Base-by-base conservation (phyloP, 1,140 invertebrate genomes). In the Paramacrobiotus metropolitanus region DNA sequence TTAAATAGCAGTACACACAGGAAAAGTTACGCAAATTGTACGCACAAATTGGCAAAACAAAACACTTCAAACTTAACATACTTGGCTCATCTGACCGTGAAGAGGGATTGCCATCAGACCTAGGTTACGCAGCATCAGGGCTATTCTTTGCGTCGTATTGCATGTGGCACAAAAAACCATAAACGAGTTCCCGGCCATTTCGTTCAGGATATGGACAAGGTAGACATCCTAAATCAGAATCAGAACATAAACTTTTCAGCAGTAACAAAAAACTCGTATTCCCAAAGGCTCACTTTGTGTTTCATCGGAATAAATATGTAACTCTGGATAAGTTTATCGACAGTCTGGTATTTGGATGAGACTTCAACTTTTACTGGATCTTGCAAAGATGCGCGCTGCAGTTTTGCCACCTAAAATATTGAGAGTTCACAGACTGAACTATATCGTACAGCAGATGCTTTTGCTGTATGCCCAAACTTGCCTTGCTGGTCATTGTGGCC, bases 401-500 rank as follows among this genome's bases (percentile, higher is more conserved):
- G 73, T 74, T 98, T 98, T 65, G 87, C 82, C 1, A 40, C 34
- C 34, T 40, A n/a, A 40, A 40, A 40, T n/a, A 40, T 40, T 9
- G 34, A 9, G 9, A 40, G 9, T 40, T 40, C 34, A 9, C 34
- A 40, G 34, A n/a, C 34, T 40, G 34, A 40, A n/a, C 34, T n/a
- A 40, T n/a, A n/a, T n/a, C n/a, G n/a, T n/a, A n/a, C n/a, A n/a
- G n/a, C n/a, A n/a, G n/a, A n/a, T n/a, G n/a, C n/a, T n/a, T n/a
- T n/a, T n/a, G n/a, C n/a, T n/a, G n/a, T n/a, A n/a, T n/a, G n/a
- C 9, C 34, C 34, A 40, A 40, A 40, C 34, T 40, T n/a, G 96
- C 92, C 77, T 98, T 96, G 70, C 93, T 92, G 0, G 92, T 97
- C 92, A 96, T 97, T 21, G 92, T 97, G 1, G 92, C 92, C 1